Conservation (phyloP, 2,888 invertebrate genomes). For the Eustalomyia histrio region DNA sequence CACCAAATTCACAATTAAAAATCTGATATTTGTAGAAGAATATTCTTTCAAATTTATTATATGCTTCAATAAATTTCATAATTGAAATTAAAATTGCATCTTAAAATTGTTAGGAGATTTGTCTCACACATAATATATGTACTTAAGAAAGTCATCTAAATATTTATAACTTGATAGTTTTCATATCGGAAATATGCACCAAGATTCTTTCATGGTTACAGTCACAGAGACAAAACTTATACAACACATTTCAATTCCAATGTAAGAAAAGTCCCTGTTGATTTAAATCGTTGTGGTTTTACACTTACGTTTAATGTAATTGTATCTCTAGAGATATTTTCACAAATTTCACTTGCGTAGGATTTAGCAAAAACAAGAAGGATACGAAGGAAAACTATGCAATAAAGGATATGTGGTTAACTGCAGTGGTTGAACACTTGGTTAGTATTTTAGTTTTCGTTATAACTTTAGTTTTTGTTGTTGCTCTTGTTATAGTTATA, state of each 20-base stretch:
- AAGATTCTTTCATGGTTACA: background rate
- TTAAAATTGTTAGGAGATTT: conserved; percentile 13
- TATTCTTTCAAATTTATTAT: conserved; percentile 5
- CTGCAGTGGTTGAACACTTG: conserved; percentile 42
- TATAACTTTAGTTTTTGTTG: background rate
- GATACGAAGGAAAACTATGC: conserved; percentile 17
- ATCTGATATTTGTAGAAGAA: background rate
- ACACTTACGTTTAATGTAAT: conserved; percentile 41
- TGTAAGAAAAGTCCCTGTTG: conserved; percentile 1
- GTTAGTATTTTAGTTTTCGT: conserved; percentile 21
- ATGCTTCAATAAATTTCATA: conserved; percentile 44
- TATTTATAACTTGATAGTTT: conserved; percentile 28
- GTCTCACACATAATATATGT: background rate
- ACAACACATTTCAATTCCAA: background rate
- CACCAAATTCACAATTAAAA: too few relatives aligned
- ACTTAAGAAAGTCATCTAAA: conserved; percentile 14
- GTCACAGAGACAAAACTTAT: background rate
- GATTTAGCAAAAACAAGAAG: conserved; percentile 28
- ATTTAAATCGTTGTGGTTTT: conserved; percentile 37
- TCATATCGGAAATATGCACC: conserved; percentile 27
- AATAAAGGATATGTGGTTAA: conserved; percentile 46
- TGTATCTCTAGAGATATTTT: conserved; percentile 32
- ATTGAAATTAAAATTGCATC: conserved; percentile 38
- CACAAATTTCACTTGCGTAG: conserved; percentile 36
- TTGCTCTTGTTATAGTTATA: background rate